A percentile compares a stretch with the other conserved stretches of the same genome.
Conservation (phyloP, 2,113 vertebrate species). For the Galbula dea region DNA sequence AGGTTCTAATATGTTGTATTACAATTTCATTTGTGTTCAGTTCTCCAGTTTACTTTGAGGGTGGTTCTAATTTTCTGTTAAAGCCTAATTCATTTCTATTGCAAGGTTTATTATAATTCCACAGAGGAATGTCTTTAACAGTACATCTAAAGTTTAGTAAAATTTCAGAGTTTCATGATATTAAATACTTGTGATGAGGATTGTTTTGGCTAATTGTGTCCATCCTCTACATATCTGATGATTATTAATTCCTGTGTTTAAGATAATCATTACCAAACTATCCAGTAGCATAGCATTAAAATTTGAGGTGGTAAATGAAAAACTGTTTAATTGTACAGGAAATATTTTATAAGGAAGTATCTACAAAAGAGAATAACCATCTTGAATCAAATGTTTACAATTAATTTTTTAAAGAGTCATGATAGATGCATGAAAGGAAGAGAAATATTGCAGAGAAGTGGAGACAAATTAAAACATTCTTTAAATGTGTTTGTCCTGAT, state of each 20-base stretch:
- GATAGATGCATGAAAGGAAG: neutral
- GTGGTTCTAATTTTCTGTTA: conserved; percentile 49
- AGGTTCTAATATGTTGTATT: conserved; percentile 42
- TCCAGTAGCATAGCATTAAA: conserved; percentile 58
- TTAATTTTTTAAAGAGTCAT: conserved; percentile 10
- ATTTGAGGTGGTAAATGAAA: conserved; percentile 54
- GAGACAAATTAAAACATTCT: neutral
- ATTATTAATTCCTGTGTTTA: conserved; percentile 56
- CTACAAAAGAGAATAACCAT: conserved; percentile 41
- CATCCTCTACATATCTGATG: conserved; percentile 45
- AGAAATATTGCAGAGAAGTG: neutral
- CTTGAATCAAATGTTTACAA: conserved; percentile 38
- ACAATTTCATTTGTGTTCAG: conserved; percentile 37
- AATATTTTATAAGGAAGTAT: conserved; percentile 41
- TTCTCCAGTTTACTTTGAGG: conserved; percentile 51
- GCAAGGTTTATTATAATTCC: conserved; percentile 56
- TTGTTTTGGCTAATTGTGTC: conserved; percentile 58
- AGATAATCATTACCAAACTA: conserved; percentile 53
- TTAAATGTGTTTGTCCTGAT: neutral
- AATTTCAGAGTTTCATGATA: conserved; percentile 21
- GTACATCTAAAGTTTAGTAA: conserved; percentile 19
- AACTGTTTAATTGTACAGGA: conserved; percentile 48
- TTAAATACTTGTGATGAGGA: conserved; percentile 14
- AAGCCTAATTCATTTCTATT: conserved; percentile 42
- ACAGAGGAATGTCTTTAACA: conserved; percentile 12